Conservation (phyloP, 2,888 invertebrate species). For the Camptogramma bilineatum region DNA sequence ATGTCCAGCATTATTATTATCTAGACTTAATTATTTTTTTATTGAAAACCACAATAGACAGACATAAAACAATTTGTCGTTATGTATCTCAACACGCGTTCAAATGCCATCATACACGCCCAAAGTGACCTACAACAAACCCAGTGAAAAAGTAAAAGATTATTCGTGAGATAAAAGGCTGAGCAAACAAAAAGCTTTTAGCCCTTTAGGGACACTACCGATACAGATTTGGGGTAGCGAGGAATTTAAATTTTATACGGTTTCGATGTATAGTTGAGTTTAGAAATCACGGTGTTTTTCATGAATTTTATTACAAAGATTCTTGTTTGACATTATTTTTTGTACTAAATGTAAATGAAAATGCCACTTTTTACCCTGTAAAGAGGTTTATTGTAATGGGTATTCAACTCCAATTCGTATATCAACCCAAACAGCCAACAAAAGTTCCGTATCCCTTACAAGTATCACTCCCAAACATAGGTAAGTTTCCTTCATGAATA, state of each 20-base stretch:
- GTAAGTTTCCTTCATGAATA: conserved; percentile 30
- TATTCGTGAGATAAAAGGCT: conserved; percentile 22
- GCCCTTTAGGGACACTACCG: conserved; percentile 38
- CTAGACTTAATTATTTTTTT: too few relatives aligned
- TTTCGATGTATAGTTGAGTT: conserved; percentile 11
- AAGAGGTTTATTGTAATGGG: not conserved
- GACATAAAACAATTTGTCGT: too few relatives aligned
- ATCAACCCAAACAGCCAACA: conserved; percentile 16
- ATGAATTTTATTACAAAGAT: not conserved
- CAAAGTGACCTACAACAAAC: not conserved
- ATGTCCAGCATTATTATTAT: too few relatives aligned
- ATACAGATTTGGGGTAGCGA: conserved; percentile 26
- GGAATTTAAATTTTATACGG: conserved; percentile 26
- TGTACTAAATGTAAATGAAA: not conserved
- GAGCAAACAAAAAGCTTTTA: conserved; percentile 45
- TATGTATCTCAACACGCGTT: not conserved
- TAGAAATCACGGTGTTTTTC: conserved; percentile 4
- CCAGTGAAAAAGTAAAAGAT: conserved; percentile 11
- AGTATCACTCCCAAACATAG: conserved; percentile 26
- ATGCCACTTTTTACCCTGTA: not conserved
- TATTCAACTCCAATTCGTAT: not conserved
- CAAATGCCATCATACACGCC: not conserved
- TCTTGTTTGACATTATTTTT: too few relatives aligned
- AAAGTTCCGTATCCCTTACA: conserved; percentile 19
- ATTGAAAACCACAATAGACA: too few relatives aligned